Percentiles rank a stretch among this genome's conserved stretches.
phyloP scores from a whole-genome alignment of 1,140 invertebrate genomes.

The Bombus affinis region DNA sequence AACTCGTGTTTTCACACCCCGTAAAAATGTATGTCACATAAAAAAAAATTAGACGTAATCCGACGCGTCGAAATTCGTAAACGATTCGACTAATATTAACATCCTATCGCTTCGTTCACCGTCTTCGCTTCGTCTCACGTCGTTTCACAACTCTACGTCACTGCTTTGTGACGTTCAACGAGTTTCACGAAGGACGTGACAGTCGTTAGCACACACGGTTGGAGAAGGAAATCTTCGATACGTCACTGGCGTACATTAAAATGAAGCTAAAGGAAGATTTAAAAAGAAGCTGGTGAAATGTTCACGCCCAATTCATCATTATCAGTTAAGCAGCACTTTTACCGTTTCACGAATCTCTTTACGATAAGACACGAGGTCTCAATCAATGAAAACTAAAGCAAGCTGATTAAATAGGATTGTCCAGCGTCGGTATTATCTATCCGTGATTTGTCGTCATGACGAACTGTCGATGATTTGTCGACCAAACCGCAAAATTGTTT shows the following conservation, averaged over 20 bases:
- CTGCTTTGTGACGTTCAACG: conserved; percentile 16
- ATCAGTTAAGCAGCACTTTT: neutral
- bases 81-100: neutral
- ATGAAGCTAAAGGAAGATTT: no score
- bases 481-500: conserved; percentile 24
- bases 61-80: neutral
- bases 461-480: conserved; percentile 36
- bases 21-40: neutral
- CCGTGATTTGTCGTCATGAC: conserved; percentile 1
- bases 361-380: neutral
- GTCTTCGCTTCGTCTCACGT: no score
- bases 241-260: neutral
- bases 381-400: conserved; percentile 11
- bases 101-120: neutral
- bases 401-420: neutral
- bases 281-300: neutral
- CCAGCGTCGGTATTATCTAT: conserved; percentile 29
- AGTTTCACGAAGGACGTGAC: conserved; percentile 34
- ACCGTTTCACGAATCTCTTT: no score
- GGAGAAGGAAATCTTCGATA: conserved; percentile 5
- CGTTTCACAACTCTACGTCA: conserved; percentile 32
- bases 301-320: neutral
- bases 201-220: neutral
- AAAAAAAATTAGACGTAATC: neutral
- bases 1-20: neutral